Percentiles rank a stretch among this genome's conserved stretches.
Evolutionary conservation across 2,888 invertebrate genomes (phyloP).

Genomic region (Julus scandinavius): DNA sequence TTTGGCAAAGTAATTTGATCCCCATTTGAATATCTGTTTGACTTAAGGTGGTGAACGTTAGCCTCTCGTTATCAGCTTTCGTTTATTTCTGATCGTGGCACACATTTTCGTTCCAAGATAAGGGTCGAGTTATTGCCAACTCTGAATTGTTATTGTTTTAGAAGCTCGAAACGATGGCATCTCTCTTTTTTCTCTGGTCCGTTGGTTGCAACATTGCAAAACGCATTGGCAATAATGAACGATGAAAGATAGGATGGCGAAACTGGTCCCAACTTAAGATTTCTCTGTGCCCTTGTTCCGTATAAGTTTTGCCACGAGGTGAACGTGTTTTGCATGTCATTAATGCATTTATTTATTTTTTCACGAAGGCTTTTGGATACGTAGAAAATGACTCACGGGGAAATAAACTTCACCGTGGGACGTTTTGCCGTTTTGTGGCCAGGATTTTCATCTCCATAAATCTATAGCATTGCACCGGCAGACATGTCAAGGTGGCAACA

Average conservation of each 20-base stretch:
- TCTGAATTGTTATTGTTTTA: background rate
- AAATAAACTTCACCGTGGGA: background rate
- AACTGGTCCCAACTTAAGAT: background rate
- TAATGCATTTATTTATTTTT: background rate
- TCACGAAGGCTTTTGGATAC: background rate
- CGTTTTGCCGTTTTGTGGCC: background rate
- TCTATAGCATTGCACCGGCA: background rate
- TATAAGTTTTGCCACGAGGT: background rate
- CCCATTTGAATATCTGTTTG: no score
- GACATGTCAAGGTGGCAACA: background rate
- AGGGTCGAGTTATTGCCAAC: no score
- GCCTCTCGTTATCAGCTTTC: no score
- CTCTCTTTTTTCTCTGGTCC: no score
- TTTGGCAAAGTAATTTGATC: no score
- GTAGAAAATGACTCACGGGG: slow-evolving; percentile 15
- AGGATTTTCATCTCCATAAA: slow-evolving; percentile 25
- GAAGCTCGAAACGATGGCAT: background rate
- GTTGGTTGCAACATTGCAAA: no score
- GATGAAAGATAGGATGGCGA: background rate
- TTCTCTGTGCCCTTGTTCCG: background rate
- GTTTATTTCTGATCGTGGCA: no score
- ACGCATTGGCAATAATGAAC: no score
- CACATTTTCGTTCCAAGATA: no score
- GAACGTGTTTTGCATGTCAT: background rate
- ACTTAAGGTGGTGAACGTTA: no score